These are phyloP conservation scores for Chloropsis hardwickii DNA, from an alignment of 2,113 vertebrate genomes.

Conservation along the genomic window DNA sequence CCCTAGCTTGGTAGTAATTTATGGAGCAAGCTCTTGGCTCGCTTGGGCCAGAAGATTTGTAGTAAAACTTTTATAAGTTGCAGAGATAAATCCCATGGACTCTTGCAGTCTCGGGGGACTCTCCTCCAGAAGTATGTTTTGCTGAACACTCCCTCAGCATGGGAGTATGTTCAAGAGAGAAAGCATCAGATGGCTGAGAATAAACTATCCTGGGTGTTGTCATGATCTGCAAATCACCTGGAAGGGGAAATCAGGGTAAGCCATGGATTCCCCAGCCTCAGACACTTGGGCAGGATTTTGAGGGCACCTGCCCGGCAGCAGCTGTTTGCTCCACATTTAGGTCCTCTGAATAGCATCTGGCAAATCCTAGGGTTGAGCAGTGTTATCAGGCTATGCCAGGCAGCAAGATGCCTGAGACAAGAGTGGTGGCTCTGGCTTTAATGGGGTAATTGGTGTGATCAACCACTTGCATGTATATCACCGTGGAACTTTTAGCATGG, in stretches of 20 bases:
- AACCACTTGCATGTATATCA: accelerated
- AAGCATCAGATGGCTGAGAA: conserved; percentile 5
- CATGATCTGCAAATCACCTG: background rate
- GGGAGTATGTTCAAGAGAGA: background rate
- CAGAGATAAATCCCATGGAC: conserved; percentile 59
- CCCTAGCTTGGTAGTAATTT: conserved; percentile 63
- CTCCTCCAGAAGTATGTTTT: conserved; percentile 16
- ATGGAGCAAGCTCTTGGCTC: conserved; percentile 45
- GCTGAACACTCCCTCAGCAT: background rate
- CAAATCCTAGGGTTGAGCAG: background rate
- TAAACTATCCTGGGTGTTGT: background rate
- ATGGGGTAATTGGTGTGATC: background rate
- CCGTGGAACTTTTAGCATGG: background rate
- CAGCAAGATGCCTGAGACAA: accelerated
- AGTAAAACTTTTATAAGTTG: conserved; percentile 61
- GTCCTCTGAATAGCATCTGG: background rate
- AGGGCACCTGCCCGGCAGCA: background rate
- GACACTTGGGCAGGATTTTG: background rate
- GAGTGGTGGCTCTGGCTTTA: background rate
- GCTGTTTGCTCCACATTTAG: background rate
- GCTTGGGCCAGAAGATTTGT: conserved; percentile 32
- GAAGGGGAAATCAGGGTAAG: background rate
- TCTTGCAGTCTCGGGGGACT: background rate
- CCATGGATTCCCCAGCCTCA: background rate
- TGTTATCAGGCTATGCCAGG: accelerated